These are phyloP conservation scores for Struthidea cinerea DNA, from an alignment of 2,113 vertebrate species.

Conservation along the genomic window DNA sequence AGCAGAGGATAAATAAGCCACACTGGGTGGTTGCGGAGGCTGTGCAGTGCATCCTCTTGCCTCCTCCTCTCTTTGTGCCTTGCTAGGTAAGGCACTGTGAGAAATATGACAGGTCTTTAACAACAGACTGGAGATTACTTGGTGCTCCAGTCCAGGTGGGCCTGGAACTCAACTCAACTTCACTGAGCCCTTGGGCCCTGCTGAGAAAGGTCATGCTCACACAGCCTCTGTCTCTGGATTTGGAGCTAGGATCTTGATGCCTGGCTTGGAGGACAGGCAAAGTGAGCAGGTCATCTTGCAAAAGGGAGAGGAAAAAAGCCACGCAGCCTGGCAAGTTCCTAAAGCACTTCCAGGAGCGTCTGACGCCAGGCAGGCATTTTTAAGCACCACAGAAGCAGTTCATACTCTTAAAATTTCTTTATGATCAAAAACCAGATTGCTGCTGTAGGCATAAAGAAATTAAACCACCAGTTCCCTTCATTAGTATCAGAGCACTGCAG, in stretches of 20 bases:
- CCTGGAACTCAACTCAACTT: not conserved
- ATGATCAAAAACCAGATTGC: not conserved
- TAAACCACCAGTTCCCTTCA: not conserved
- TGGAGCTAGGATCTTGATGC: not conserved
- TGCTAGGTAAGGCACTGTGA: not conserved
- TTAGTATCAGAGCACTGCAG: not conserved
- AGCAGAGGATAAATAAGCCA: not conserved
- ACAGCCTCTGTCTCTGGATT: not conserved
- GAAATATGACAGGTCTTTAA: not conserved
- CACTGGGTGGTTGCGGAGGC: not conserved
- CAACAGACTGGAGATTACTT: not conserved
- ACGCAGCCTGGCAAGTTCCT: not conserved
- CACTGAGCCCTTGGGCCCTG: not conserved
- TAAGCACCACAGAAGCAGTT: not conserved
- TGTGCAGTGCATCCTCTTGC: rapidly evolving
- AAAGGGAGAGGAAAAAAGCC: not conserved
- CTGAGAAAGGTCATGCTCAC: not conserved
- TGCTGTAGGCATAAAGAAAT: not conserved
- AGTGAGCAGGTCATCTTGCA: not conserved
- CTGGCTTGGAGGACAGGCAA: not conserved
- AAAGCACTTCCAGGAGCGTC: not conserved
- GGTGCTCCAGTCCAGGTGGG: not conserved
- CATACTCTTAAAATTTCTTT: not conserved
- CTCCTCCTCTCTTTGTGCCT: not conserved
- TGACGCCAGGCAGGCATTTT: not conserved